Evolutionary conservation across 2,888 invertebrate genomes (phyloP).

Genomic region (Dryococelus australis): DNA sequence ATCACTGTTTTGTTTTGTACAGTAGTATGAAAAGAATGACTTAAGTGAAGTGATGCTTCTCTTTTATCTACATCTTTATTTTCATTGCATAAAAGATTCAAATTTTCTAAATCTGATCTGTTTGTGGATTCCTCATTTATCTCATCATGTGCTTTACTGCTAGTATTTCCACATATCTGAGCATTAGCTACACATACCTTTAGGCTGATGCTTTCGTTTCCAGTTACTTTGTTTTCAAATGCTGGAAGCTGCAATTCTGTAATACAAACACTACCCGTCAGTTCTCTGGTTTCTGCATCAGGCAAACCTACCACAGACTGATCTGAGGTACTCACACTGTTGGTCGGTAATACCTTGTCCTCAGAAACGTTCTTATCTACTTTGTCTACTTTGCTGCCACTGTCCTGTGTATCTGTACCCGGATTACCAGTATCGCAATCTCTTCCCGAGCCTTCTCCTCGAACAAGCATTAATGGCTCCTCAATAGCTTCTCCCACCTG

Average conservation of each 20-base stretch:
- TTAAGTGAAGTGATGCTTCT: background rate
- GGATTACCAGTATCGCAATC: constrained; percentile 80
- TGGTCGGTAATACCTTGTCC: background rate
- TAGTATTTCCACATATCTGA: no score
- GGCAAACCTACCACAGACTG: background rate
- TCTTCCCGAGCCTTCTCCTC: constrained; percentile 75
- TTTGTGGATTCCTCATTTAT: background rate
- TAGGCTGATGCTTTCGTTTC: background rate
- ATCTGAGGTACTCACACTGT: background rate
- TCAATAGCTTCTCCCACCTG: constrained; percentile 73
- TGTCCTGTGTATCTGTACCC: constrained; percentile 42
- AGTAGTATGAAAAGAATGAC: background rate
- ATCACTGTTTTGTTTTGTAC: no score
- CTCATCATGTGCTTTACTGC: no score
- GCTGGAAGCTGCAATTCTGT: background rate
- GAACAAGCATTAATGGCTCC: constrained; percentile 74
- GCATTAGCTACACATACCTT: background rate
- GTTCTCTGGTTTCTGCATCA: background rate
- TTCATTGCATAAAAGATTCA: background rate
- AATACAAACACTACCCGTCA: background rate
- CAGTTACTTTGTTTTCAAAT: background rate
- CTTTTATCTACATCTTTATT: background rate
- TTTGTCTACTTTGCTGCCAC: background rate
- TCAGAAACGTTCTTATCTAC: background rate
- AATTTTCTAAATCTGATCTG: constrained; percentile 6